These are phyloP conservation scores for Harpalus rubripes DNA, from an alignment of 2,888 invertebrate species.

Conservation along the genomic window DNA sequence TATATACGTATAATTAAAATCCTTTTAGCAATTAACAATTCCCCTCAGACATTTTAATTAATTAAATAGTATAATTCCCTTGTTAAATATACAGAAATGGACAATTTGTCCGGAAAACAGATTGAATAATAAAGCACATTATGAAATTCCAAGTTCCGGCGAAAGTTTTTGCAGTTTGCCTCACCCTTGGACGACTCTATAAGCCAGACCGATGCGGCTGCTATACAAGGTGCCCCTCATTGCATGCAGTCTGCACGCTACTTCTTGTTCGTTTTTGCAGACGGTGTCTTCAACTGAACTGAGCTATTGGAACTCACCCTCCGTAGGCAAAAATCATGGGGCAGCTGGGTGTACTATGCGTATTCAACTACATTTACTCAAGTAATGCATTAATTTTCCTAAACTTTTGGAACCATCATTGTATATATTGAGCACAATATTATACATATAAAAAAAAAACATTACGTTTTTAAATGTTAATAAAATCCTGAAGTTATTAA, in stretches of 20 bases:
- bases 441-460: too few relatives aligned
- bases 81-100: constrained; percentile 54
- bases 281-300: background rate
- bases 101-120: constrained; percentile 55
- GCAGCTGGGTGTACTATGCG: constrained; percentile 28
- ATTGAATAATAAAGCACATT: constrained; percentile 58
- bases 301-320: constrained; percentile 49
- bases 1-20: background rate
- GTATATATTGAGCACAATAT: too few relatives aligned
- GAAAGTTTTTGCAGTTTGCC: constrained; percentile 52
- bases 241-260: background rate
- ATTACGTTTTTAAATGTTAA: background rate
- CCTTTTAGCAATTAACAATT: constrained; percentile 24
- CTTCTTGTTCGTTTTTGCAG: background rate
- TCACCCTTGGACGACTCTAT: constrained; percentile 18
- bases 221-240: constrained; percentile 26
- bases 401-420: too few relatives aligned
- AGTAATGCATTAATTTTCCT: background rate
- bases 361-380: background rate
- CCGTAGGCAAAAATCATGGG: constrained; percentile 51
- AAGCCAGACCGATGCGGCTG: constrained; percentile 27
- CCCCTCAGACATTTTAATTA: constrained; percentile 42
- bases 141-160: constrained; percentile 54
- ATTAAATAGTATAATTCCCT: constrained; percentile 38
- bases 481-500: background rate